Base-by-base conservation (phyloP, 2,888 invertebrate species). In the Parelbella ahira region DNA sequence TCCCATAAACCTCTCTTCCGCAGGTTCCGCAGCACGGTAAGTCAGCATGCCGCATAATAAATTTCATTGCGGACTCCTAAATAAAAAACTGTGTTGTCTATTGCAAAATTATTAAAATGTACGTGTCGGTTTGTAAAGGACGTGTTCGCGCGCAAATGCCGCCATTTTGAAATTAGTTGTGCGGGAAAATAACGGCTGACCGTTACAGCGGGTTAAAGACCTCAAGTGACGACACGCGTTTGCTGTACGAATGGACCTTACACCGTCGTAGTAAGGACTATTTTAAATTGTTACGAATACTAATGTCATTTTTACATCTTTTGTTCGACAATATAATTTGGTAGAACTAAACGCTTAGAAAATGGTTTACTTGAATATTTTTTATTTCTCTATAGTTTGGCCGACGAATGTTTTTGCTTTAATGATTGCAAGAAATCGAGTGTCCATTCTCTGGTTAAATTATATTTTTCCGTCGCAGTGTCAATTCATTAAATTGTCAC, bases 131-230 rank as follows among this genome's bases (percentile, higher is more conserved):
- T 33, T 20, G 32, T n/a, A n/a, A 41, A 41, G 41, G 41, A 41
- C 39, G 20, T 20, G 25, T 41, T 37, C 21, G 37, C 37, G 37
- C 41, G 41, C 41, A 13, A 37, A 37, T 10, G 11, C 25, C 12
- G 41, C 41, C 41, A 41, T 41, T 41, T 41, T 41, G 33, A 41
- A 33, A 41, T 41, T 27, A 33, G 30, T 27, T 28, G 33, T 33
- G 41, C 41, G 41, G 41, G 41, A 41, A 41, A 34, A 33, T 41
- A 41, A 34, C 41, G 41, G 41, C 41, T 34, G 33, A 27, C 41
- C 41, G 41, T 41, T 42, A 42, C 12, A 34, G 24, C 27, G 21
- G 41, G 41, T 42, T 42, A 42, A 42, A 42, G 41, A 42, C 41
- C 41, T 42, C 10, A 34, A 11, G 15, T 15, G 4, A 2, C 15